Evolutionary conservation across 2,113 vertebrate genomes (phyloP), one percentile per base, ranked within the genome.

Genomic region (Phalacrocorax aristotelis): DNA sequence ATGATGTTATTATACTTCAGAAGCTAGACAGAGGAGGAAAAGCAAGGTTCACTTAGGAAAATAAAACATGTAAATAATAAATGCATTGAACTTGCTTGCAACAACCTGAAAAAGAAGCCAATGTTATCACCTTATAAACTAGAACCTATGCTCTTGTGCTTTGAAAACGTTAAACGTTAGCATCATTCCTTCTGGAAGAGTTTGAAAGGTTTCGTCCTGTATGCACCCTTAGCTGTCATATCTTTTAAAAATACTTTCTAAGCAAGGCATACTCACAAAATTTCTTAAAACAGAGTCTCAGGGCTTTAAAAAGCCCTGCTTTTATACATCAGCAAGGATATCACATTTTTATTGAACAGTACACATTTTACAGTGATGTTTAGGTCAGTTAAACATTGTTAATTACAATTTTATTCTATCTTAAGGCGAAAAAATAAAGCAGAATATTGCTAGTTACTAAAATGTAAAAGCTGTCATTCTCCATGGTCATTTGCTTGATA

Each of bases 391-490:
- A 95, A 96, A 86, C 54, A 51, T 88, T 71, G 93, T 94, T 97
- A 97, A 97, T 95, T 95, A 77, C 64, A 51, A 94, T 93, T 96
- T 97, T 90, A 96, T 96, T 93, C 71, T 87, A 88, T 78, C 91
- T 85, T 85, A 95, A 91, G 84, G 92, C 70, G 87, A 95, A 95
- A 94, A 94, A 87, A 82, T 34, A 82, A 92, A 95, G 52, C 48
- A 75, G 51, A 95, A 90, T 91, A 89, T 85, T 97, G 66, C 66
- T 89, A 95, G 84, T 95, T 94, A 93, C 70, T 95, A 95, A 93
- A 97, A 89, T 78, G 89, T 94, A 95, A 91, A 95, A 97, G 78
- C 87, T 94, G 89, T 80, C 87, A 90, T 96, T 97, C 75, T 97
- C 84, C 82, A 96, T 90, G 93, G 95, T 90, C 91, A 94, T 95